Evolutionary conservation across 2,888 invertebrate species (phyloP).

Genomic region (Helicoverpa assulta): DNA sequence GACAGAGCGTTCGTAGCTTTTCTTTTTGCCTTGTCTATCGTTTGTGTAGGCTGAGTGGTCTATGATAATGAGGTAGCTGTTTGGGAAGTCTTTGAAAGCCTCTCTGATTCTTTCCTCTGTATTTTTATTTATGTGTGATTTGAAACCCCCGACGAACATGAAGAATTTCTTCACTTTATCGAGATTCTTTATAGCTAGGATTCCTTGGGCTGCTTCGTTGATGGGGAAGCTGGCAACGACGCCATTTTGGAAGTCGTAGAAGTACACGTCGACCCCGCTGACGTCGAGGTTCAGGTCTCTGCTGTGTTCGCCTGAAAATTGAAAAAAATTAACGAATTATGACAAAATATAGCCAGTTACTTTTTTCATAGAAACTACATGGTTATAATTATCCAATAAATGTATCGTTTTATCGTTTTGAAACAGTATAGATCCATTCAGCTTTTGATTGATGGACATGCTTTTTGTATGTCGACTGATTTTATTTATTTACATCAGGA

Average conservation of each 20-base stretch:
- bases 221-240: conserved; percentile 31
- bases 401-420: too few relatives aligned
- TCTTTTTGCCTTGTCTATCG: conserved; percentile 75
- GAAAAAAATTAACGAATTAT: too few relatives aligned
- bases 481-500: too few relatives aligned
- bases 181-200: conserved; percentile 2
- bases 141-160: conserved; percentile 83
- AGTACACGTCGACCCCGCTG: conserved; percentile 40
- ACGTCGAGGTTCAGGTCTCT: conserved; percentile 39
- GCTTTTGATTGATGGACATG: too few relatives aligned
- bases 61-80: conserved; percentile 84
- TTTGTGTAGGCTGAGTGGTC: conserved; percentile 85
- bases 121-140: conserved; percentile 80
- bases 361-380: too few relatives aligned
- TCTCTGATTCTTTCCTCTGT: conserved; percentile 79
- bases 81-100: conserved; percentile 77
- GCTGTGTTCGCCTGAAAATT: conserved; percentile 44
- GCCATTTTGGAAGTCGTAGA: conserved; percentile 44
- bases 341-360: too few relatives aligned
- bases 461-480: too few relatives aligned
- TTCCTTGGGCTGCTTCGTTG: conserved; percentile 29
- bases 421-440: too few relatives aligned
- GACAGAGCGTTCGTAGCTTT: conserved; percentile 83
- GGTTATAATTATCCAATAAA: too few relatives aligned
- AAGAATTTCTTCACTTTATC: conserved; percentile 77